Evolutionary conservation across 35 echinoderm and acorn worm genomes (phyloP).

Genomic region (Lytechinus pictus): DNA sequence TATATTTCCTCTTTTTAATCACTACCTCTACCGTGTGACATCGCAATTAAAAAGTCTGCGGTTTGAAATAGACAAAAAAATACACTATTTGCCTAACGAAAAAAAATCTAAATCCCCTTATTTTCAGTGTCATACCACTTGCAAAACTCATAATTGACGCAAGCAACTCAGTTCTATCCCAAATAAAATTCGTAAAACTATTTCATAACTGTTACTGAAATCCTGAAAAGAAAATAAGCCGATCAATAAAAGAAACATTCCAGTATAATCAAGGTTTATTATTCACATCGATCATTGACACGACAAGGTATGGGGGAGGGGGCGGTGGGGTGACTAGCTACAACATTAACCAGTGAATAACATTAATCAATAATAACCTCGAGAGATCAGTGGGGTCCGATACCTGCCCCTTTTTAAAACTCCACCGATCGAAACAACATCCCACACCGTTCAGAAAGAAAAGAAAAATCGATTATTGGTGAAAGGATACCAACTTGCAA

Average conservation of each 20-base stretch:
- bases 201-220: background rate
- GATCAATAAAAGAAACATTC: slow-evolving; percentile 19
- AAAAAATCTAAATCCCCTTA: too few relatives aligned
- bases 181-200: background rate
- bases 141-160: too few relatives aligned
- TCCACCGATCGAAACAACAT: background rate
- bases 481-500: background rate
- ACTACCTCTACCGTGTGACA: too few relatives aligned
- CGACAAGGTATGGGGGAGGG: background rate
- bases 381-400: background rate
- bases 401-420: background rate
- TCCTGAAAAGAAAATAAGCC: background rate
- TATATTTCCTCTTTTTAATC: too few relatives aligned
- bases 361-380: background rate
- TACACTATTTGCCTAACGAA: too few relatives aligned
- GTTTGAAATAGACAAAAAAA: too few relatives aligned
- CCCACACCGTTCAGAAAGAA: background rate
- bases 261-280: background rate
- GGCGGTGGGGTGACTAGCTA: background rate
- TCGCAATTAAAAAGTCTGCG: too few relatives aligned
- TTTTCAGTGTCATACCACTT: too few relatives aligned
- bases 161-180: too few relatives aligned
- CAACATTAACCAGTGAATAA: background rate
- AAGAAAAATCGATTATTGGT: background rate
- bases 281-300: background rate